phyloP scores from a whole-genome alignment of 2,113 vertebrate genomes.

The Toxostoma redivivum region DNA sequence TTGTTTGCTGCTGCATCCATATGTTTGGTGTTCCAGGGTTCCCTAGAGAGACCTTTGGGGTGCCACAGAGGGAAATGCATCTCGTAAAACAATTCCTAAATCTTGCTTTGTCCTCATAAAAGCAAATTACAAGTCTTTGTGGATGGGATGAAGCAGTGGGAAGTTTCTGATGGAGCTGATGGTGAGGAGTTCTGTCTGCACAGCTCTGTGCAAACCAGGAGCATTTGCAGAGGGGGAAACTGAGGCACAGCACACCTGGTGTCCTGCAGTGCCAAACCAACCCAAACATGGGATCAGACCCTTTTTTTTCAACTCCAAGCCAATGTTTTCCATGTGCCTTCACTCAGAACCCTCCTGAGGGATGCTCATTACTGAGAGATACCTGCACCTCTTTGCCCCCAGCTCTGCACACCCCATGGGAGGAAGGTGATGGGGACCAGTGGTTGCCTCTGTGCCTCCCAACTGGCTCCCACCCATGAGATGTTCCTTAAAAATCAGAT shows the following conservation, averaged over 20 bases:
- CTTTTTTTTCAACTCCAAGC: not conserved
- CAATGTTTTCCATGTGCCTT: not conserved
- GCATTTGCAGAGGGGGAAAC: not conserved
- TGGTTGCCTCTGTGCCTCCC: not conserved
- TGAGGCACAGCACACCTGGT: accelerated
- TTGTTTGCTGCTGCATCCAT: slow-evolving; percentile 35
- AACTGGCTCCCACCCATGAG: not conserved
- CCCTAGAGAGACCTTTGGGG: not conserved
- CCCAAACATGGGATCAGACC: accelerated
- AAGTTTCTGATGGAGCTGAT: not conserved
- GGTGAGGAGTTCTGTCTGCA: not conserved
- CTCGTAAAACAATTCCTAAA: not conserved
- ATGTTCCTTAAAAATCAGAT: not conserved
- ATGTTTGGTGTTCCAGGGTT: not conserved
- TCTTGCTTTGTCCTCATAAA: not conserved
- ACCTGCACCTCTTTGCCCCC: not conserved
- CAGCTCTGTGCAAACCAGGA: not conserved
- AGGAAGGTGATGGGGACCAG: not conserved
- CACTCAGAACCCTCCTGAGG: not conserved
- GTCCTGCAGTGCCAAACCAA: not conserved
- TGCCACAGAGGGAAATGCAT: not conserved
- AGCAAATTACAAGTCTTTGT: not conserved
- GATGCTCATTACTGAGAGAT: not conserved
- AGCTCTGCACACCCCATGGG: not conserved
- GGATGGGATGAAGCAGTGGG: not conserved